Base-by-base conservation (phyloP, 2,113 vertebrate species). In the Scortum barcoo region DNA sequence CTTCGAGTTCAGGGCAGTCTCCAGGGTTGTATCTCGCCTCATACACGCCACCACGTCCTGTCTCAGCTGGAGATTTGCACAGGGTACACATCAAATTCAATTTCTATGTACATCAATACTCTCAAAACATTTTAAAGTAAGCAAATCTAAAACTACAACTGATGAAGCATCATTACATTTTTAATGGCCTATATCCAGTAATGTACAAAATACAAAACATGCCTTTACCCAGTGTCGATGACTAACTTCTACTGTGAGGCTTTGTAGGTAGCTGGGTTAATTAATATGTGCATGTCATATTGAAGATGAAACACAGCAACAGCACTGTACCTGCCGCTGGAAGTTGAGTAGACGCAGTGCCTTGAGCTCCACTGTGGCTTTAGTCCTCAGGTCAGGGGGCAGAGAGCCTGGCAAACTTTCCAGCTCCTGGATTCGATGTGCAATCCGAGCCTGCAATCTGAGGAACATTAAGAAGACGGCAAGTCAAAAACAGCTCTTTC, bases 31-130 rank as follows among this genome's bases (percentile, higher is more conserved):
- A 90, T 99, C 98, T 44, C 97, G 94, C 13, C 98, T 96, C 98
- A 99, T 99, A 26, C 98, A 99, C 0, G 97, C 97, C 86, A 99
- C 98, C 7, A 99, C 98, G 10, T 99, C 98, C 91, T 99, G 98
- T 79, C 98, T 95, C 84, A 99, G 92, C 98, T 99, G 85, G 20
- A 61, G 71, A 68, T 24, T 77, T 2, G 5, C 28, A 54, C 4
- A 13, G 53, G 14, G 76, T 40, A 13, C 9, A 67, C 16, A 42
- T 0, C 24, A 0, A 42, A 20, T 14, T 9, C 19, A 22, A 2
- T n/a, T 22, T 30, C 7, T 10, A 13, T 24, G 1, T 22, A 20
- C 14, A 16, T 65, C 5, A 0, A 24, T 33, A n/a, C 17, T 44
- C 13, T 4, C 22, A 1, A 42, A 30, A 30, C 7, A 40, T 26